These are phyloP conservation scores for Sminthopsis crassicaudata DNA, from an alignment of 2,113 vertebrate genomes.

Conservation along the genomic window DNA sequence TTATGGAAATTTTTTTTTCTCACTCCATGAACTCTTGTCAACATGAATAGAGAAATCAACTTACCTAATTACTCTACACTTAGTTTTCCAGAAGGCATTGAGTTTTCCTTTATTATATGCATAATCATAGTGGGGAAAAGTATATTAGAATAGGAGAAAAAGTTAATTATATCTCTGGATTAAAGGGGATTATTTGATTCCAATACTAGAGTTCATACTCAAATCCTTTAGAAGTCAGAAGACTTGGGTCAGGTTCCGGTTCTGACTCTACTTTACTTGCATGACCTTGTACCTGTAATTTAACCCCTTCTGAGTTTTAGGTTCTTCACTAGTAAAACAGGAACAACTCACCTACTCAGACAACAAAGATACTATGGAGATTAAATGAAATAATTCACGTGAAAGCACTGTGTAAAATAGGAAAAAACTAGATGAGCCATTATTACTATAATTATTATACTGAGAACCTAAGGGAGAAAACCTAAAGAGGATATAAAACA, in stretches of 20 bases:
- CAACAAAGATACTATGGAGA: neutral
- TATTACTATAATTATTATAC: too few relatives aligned
- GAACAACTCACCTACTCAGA: neutral
- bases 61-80: slow-evolving; percentile 42
- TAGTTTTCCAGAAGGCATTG: neutral
- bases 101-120: slow-evolving; percentile 23
- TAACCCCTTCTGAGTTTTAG: neutral
- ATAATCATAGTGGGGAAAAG: neutral
- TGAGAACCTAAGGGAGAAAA: too few relatives aligned
- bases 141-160: neutral
- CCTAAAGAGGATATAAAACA: too few relatives aligned
- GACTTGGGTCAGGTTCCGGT: neutral
- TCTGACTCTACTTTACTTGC: neutral
- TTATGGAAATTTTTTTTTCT: slow-evolving; percentile 33
- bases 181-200: neutral
- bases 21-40: neutral
- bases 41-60: neutral
- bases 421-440: neutral
- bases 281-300: neutral
- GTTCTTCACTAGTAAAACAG: neutral
- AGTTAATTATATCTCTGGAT: neutral
- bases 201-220: too few relatives aligned
- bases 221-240: neutral
- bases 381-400: neutral
- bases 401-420: neutral